Base-by-base conservation (phyloP, 2,888 invertebrate species). In the Microctonus aethiopoides region DNA sequence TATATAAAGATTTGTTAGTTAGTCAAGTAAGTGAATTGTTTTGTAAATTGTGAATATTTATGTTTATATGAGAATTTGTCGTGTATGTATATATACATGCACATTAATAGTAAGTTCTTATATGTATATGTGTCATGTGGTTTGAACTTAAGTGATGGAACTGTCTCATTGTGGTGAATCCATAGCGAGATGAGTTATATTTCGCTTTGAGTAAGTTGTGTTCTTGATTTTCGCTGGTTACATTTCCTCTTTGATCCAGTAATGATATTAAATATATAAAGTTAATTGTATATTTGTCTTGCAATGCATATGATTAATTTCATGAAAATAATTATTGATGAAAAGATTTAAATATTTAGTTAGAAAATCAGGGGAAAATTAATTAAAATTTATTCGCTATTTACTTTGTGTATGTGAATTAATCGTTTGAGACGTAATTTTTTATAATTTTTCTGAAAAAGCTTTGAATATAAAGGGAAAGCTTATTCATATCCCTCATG, bases 51-150 rank as follows among this genome's bases (percentile, higher is more conserved):
- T 60, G 13, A 29, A 20, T 4, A 64, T 9, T 20, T 54, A 29
- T 32, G 7, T 62, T 29, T 22, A 29, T 32, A 46, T 16, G 16
- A 2, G 3, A 5, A 13, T 41, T 64, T 16, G 13, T 34, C 20
- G 24, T 36, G 10, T n/a, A 11, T n/a, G 51, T 46, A 1, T 16
- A 16, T 16, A 62, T 51, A 63, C 20, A 57, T 32, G 13, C 29
- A 29, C 29, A 13, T 32, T n/a, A n/a, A n/a, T 46, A 9, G 16
- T 22, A 10, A 16, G 57, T 34, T 16, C 7, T 7, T n/a, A 16
- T n/a, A 16, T 32, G 26, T 26, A 41, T 59, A 36, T 32, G 29
- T 67, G 46, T 67, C 51, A 67, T 67, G 67, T 56, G 67, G 67
- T 51, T 67, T 67, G 6, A 57, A 57, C 41, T 65, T 24, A 66